phyloP scores from a whole-genome alignment of 2,113 vertebrate genomes.

The Oryzias woworae region DNA sequence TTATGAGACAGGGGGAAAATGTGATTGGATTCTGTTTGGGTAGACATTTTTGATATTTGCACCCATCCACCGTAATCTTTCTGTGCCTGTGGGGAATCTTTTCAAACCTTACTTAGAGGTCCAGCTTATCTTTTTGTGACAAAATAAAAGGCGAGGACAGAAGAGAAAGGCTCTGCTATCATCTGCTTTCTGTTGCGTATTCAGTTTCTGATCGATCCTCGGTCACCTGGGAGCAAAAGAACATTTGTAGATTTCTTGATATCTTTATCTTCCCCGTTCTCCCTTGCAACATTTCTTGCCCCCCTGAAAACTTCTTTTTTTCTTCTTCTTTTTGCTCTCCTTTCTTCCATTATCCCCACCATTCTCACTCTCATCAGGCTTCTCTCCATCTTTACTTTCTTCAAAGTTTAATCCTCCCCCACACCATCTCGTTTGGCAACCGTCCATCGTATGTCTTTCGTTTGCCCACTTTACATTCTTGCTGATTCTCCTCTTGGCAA shows the following conservation, averaged over 20 bases:
- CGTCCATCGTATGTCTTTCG: conserved; percentile 30
- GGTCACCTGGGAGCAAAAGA: conserved; percentile 11
- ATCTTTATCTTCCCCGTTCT: conserved; percentile 17
- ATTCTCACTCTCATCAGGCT: conserved; percentile 3
- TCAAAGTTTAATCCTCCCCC: conserved; percentile 1
- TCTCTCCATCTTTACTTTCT: conserved; percentile 9
- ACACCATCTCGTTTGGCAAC: conserved; percentile 35
- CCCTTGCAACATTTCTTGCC: neutral
- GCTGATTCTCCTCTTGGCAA: conserved; percentile 39
- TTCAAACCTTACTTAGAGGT: neutral
- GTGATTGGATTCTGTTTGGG: conserved; percentile 1
- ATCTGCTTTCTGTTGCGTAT: conserved; percentile 5
- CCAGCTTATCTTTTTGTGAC: neutral
- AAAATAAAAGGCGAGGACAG: conserved; percentile 2
- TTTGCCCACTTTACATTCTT: conserved; percentile 27
- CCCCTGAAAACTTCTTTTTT: neutral
- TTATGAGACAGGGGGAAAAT: conserved; percentile 14
- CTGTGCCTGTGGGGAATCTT: neutral
- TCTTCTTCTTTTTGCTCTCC: conserved; percentile 13
- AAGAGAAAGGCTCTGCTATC: neutral
- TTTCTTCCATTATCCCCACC: neutral
- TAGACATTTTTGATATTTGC: conserved; percentile 6
- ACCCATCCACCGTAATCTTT: neutral
- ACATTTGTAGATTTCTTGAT: conserved; percentile 13
- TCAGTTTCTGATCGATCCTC: conserved; percentile 1